These are phyloP conservation scores for Sarcophaga variegata DNA, from an alignment of 2,888 invertebrate genomes.

Conservation along the genomic window DNA sequence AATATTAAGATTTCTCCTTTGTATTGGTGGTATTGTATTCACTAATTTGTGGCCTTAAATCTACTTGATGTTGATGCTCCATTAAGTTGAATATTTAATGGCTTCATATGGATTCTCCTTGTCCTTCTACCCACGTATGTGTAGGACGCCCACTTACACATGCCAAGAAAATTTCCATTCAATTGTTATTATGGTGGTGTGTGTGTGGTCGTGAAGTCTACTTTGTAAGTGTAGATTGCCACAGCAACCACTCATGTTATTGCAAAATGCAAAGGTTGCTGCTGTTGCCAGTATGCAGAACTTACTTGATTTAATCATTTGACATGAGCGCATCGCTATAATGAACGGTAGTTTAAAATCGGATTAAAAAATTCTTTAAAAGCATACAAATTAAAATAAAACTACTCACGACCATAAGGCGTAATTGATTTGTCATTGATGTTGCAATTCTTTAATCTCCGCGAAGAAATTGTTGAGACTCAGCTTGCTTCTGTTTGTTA, in stretches of 20 bases:
- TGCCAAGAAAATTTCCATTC: neutral
- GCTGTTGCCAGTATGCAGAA: no score
- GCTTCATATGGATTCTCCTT: conserved; percentile 19
- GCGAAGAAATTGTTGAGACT: no score
- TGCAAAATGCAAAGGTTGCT: no score
- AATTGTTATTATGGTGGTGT: neutral
- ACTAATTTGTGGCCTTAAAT: conserved; percentile 39
- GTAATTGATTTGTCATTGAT: no score
- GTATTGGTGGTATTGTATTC: conserved; percentile 27
- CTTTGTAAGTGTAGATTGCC: neutral
- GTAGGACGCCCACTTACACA: neutral
- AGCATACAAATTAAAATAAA: no score
- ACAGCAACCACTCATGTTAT: neutral
- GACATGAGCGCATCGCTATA: no score
- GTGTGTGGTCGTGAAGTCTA: neutral
- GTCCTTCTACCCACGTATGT: neutral
- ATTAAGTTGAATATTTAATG: conserved; percentile 33
- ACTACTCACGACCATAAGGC: no score
- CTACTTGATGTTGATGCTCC: conserved; percentile 3
- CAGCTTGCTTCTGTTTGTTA: no score
- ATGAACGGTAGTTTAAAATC: no score
- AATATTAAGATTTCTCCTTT: neutral
- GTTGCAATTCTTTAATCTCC: no score
- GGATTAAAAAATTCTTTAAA: no score
- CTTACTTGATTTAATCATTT: no score